Base-by-base conservation (phyloP, 2,888 invertebrate species). In the Pristionchus exspectatus region DNA sequence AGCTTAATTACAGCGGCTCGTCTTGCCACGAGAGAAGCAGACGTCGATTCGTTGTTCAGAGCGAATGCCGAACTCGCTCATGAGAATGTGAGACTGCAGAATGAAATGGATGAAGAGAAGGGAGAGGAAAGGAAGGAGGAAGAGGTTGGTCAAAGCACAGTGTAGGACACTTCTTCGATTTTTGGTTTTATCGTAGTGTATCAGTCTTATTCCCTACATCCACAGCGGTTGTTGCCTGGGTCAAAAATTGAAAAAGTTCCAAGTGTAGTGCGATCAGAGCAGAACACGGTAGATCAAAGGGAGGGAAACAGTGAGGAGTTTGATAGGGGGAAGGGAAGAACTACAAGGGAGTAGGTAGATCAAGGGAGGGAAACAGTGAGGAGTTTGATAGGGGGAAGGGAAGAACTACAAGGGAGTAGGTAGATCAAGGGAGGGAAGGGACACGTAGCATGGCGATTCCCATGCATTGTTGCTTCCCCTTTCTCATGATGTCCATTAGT, bases 31-130 rank as follows among this genome's bases (percentile, higher is more conserved):
- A 93, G 94, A 54, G 92, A 93, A 90, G 92, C 93, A 7, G 94
- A 94, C 90, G 93, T 93, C 86, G 94, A 94, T 81, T 93, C 94
- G 69, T 91, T 94, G 44, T 93, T 94, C 91, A 94, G 94, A 18
- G 92, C 93, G 21, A 94, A 94, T 77, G 92, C 94, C 44, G 94
- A 94, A 84, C 89, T 94, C 89, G 94, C 94, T 0, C 92, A 94
- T 69, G 93, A 94, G 50, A 94, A 94, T 90, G 93, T 94, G 5
- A 90, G 90, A 38, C 91, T 94, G 59, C 94, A 94, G 88, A 93
- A 93, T 74, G 92, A 93, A 89, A 33, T 93, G 44, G 94, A 94
- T 50, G 92, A 94, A 44, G 84, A 81, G 69, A 91, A 91, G 50
- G 90, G 91, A 89, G 90, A 63, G 89, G 86, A 87, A n/a, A 88